Base-by-base conservation (phyloP, 2,888 invertebrate species). In the Leucophenga montana region DNA sequence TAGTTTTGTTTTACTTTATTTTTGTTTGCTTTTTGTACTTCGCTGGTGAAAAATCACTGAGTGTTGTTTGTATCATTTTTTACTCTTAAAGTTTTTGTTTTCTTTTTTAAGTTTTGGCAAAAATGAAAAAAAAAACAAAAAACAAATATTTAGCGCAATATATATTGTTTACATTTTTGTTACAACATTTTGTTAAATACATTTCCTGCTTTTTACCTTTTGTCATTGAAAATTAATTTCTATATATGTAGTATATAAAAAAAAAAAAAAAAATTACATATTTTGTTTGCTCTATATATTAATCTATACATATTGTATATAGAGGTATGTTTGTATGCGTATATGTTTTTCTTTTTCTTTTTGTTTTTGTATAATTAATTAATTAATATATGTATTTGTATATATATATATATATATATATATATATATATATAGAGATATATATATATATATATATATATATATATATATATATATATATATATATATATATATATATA, bases 21-120 rank as follows among this genome's bases (percentile, higher is more conserved):
- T 76, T 71, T 67, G 62, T 27, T 39, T 56, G 6, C 27, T 56
- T 68, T 89, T 89, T 89, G 88, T 89, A 89, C 89, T 89, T 87
- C 85, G 86, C 88, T 87, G 89, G 89, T 89, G 88, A 86, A 87
- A 82, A 88, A 88, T 89, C 89, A 89, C 89, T 89, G 89, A 88
- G 87, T 87, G 79, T 85, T 82, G 68, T 67, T 48, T 61, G 67
- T 64, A 31, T 57, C 81, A 77, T 76, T 9, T 67, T 61, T 67
- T 67, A 6, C 48, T 50, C 50, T 31, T 57, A 14, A 31, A n/a
- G n/a, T n/a, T n/a, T 61, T 44, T 69, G 22, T 67, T 70, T 70
- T 54, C 14, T 57, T 75, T 73, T 61, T 44, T 57, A 57, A 56
- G 44, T 70, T 53, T 50, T 69, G 18, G 67, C 11, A n/a, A n/a